phyloP scores from a whole-genome alignment of 2,888 invertebrate species.

The Nasonovia ribisnigri region DNA sequence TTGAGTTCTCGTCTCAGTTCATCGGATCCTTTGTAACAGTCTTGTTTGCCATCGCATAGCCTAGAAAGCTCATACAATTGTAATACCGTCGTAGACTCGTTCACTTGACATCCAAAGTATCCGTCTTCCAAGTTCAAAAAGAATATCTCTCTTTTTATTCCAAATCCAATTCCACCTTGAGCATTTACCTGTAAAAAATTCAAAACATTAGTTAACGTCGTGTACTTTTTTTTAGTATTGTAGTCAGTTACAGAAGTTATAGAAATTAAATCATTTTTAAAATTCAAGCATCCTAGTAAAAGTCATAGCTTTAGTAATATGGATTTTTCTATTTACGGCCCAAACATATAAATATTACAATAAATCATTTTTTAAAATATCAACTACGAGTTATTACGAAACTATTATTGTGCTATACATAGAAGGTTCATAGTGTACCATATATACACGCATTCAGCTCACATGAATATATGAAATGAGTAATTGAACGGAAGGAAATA shows the following conservation, averaged over 20 bases:
- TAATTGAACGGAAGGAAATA: constrained; percentile 31
- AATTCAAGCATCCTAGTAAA: neutral
- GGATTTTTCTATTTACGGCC: neutral
- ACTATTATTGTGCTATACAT: neutral
- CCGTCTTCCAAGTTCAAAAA: constrained; percentile 97
- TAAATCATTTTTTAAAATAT: neutral
- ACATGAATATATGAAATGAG: constrained; percentile 2
- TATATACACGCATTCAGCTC: neutral
- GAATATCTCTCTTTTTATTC: constrained; percentile 92
- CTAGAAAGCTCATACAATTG: constrained; percentile 95
- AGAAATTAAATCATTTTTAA: neutral
- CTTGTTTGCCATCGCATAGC: constrained; percentile 90
- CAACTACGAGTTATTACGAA: neutral
- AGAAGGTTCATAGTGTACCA: neutral
- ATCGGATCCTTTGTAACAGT: constrained; percentile 93
- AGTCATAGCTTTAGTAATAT: neutral
- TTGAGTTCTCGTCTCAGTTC: constrained; percentile 90
- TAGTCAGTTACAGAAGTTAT: neutral
- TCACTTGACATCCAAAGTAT: constrained; percentile 97
- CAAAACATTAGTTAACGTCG: neutral
- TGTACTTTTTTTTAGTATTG: neutral
- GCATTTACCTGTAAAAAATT: constrained; percentile 66
- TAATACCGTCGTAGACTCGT: constrained; percentile 94
- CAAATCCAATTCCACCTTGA: constrained; percentile 75
- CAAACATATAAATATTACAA: neutral